phyloP scores from a whole-genome alignment of 64 coral and sea anemone species.

The Hydrozoanthus tunicans region DNA sequence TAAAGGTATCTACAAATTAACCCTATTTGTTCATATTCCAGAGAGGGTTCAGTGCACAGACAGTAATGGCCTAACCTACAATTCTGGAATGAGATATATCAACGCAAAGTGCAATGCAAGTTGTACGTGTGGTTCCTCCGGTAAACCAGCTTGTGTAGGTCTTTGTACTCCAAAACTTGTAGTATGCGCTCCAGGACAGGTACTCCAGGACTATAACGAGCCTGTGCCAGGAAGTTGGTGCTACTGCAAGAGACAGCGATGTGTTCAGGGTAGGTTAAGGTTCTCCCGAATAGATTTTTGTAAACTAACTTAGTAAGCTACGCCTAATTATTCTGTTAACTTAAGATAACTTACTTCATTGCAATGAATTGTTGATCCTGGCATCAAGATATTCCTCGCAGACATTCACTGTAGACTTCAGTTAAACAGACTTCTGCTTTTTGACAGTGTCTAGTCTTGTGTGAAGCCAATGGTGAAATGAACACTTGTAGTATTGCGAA shows the following conservation, averaged over 20 bases:
- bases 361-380: no score
- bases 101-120: neutral
- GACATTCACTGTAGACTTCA: no score
- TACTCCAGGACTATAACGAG: neutral
- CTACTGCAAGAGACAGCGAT: conserved; percentile 24
- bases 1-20: no score
- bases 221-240: conserved; percentile 3
- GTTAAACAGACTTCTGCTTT: no score
- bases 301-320: no score
- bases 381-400: no score
- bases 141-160: neutral
- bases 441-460: no score
- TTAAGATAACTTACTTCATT: no score
- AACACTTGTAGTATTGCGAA: no score
- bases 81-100: neutral
- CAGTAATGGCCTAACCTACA: neutral
- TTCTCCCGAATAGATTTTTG: no score
- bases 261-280: neutral
- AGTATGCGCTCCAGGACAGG: neutral
- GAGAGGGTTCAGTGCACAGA: neutral
- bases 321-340: no score
- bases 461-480: no score
- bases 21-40: neutral
- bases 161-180: neutral
- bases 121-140: neutral